Conservation (phyloP, 2,797 vertebrate species). For the Eulemur coronatus region DNA sequence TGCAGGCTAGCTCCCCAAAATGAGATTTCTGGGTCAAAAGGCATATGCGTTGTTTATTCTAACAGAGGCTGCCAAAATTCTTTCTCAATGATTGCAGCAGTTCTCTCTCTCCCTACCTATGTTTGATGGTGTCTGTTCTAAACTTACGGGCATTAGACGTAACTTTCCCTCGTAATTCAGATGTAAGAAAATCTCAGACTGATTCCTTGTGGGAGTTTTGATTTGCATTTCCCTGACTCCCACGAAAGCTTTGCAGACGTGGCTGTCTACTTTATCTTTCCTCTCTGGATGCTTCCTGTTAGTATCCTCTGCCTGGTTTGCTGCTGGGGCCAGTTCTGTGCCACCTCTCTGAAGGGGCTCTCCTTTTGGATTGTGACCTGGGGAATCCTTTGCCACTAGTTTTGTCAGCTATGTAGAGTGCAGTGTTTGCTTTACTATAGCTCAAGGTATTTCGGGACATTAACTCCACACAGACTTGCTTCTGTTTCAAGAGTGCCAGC, state of each 20-base stretch:
- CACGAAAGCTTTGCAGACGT: neutral
- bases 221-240: neutral
- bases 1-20: neutral
- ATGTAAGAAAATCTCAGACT: neutral
- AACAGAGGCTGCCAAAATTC: neutral
- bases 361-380: neutral
- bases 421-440: neutral
- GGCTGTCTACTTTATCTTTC: neutral
- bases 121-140: neutral
- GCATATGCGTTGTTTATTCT: neutral
- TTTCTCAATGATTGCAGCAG: neutral
- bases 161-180: neutral
- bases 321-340: neutral
- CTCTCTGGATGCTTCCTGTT: neutral
- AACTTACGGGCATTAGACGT: neutral
- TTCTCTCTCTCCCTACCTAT: neutral
- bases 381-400: neutral
- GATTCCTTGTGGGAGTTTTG: neutral
- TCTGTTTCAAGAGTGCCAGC: neutral
- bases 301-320: neutral
- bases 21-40: neutral
- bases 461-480: neutral
- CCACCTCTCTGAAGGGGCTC: neutral
- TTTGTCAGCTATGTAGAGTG: neutral
- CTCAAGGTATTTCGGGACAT: neutral